Conservation (phyloP, 2,797 vertebrate species). For the Discoglossus pictus region DNA sequence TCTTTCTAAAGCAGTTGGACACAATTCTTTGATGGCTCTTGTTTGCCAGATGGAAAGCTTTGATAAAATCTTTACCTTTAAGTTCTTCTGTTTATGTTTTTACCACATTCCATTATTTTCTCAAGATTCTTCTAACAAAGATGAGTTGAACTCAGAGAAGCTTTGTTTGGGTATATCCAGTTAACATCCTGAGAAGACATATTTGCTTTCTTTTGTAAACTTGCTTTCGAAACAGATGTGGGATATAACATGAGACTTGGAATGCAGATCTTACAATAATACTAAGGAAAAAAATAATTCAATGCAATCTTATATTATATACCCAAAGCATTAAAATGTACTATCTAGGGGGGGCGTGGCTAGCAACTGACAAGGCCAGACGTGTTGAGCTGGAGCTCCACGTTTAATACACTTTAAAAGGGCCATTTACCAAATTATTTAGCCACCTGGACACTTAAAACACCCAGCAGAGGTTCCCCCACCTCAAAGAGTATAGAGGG, state of each 20-base stretch:
- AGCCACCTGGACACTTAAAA: too few relatives aligned
- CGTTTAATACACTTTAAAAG: too few relatives aligned
- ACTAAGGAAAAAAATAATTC: neutral
- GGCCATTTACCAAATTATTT: too few relatives aligned
- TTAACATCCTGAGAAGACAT: slow-evolving; percentile 13
- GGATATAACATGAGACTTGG: neutral
- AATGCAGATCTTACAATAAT: neutral
- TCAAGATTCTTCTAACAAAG: slow-evolving; percentile 16
- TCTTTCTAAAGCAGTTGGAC: slow-evolving; percentile 7
- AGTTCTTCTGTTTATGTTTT: slow-evolving; percentile 13
- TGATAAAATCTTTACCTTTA: slow-evolving; percentile 15
- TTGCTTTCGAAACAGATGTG: slow-evolving; percentile 14
- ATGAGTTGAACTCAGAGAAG: neutral
- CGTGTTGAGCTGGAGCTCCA: too few relatives aligned
- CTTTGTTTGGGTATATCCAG: slow-evolving; percentile 18
- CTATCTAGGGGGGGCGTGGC: too few relatives aligned
- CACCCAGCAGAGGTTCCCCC: too few relatives aligned
- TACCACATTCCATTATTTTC: slow-evolving; percentile 13
- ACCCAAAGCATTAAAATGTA: too few relatives aligned
- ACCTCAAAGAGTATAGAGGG: too few relatives aligned
- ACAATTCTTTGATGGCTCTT: slow-evolving; percentile 14
- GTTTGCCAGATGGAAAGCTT: slow-evolving; percentile 22
- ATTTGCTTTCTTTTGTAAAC: slow-evolving; percentile 19
- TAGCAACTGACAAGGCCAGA: too few relatives aligned
- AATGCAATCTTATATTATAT: too few relatives aligned